These are phyloP conservation scores for Andrena bicolor DNA, from an alignment of 2,888 invertebrate genomes.

Conservation along the genomic window DNA sequence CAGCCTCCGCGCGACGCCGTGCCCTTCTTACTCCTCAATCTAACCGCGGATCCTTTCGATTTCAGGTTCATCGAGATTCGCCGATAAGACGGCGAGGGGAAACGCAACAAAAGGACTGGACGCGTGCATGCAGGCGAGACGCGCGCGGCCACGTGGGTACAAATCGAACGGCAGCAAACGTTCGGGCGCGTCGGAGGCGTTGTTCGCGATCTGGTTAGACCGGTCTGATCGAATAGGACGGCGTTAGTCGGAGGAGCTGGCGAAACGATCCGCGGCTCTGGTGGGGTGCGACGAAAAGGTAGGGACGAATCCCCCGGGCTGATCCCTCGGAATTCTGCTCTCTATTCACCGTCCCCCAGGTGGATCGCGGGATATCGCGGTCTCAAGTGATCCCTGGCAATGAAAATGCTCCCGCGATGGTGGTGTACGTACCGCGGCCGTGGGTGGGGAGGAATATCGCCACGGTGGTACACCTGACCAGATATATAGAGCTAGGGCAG, in stretches of 20 bases:
- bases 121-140: not conserved
- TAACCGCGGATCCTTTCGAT: slow-evolving; percentile 44
- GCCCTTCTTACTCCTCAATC: not conserved
- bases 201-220: slow-evolving; percentile 67
- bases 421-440: slow-evolving; percentile 51
- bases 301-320: slow-evolving; percentile 47
- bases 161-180: not conserved
- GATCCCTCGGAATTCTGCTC: slow-evolving; percentile 61
- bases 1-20: not conserved
- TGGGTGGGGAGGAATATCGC: slow-evolving; percentile 81
- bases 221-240: slow-evolving; percentile 40
- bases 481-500: slow-evolving; percentile 85
- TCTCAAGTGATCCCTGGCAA: slow-evolving; percentile 74
- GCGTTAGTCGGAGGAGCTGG: slow-evolving; percentile 28
- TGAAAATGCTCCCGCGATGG: slow-evolving; percentile 77
- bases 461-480: slow-evolving; percentile 84
- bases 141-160: not conserved
- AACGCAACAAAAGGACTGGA: not conserved
- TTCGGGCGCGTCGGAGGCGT: not conserved
- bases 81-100: slow-evolving; percentile 1
- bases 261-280: slow-evolving; percentile 53
- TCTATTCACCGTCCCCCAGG: slow-evolving; percentile 66
- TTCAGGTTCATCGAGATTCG: slow-evolving; percentile 45
- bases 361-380: slow-evolving; percentile 77
- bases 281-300: slow-evolving; percentile 47